Percentiles rank a stretch among this genome's conserved stretches.
phyloP scores from a whole-genome alignment of 2,113 vertebrate species.

The Hydropotes inermis region DNA sequence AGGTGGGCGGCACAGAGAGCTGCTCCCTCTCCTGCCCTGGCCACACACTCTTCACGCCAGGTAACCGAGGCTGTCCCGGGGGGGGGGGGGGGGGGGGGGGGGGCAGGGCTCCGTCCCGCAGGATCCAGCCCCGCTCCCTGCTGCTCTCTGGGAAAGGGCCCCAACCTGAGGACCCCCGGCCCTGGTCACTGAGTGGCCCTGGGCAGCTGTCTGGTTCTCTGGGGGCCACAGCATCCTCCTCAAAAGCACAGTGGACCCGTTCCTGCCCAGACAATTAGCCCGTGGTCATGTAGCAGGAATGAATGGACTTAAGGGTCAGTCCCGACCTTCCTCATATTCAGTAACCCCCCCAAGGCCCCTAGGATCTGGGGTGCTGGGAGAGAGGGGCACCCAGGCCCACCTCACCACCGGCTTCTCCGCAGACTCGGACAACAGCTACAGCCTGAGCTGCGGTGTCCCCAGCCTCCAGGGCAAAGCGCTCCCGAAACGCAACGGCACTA shows the following conservation, averaged over 20 bases:
- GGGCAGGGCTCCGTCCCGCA: neutral
- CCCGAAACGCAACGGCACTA: conserved; percentile 84
- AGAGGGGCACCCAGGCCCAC: neutral
- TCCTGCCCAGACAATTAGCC: neutral
- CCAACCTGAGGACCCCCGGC: neutral
- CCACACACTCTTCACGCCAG: conserved; percentile 91
- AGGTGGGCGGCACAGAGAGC: conserved; percentile 87
- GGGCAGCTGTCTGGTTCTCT: neutral
- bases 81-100: rapidly evolving
- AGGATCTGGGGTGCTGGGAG: neutral
- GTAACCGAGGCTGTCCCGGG: conserved; percentile 69
- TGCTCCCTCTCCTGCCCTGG: conserved; percentile 92
- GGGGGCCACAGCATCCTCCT: rapidly evolving
- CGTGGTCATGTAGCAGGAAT: neutral
- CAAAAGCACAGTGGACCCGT: neutral
- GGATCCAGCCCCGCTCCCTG: neutral
- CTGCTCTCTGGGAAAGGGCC: neutral
- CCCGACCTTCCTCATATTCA: neutral
- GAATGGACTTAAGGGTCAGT: rapidly evolving
- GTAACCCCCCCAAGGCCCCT: neutral
- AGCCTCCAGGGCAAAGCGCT: conserved; percentile 84
- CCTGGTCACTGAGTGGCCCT: neutral
- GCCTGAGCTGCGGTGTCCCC: conserved; percentile 90
- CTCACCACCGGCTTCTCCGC: conserved; percentile 22
- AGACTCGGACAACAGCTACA: conserved; percentile 95